phyloP scores from a whole-genome alignment of 2,113 vertebrate genomes.

The Ginglymostoma cirratum region DNA sequence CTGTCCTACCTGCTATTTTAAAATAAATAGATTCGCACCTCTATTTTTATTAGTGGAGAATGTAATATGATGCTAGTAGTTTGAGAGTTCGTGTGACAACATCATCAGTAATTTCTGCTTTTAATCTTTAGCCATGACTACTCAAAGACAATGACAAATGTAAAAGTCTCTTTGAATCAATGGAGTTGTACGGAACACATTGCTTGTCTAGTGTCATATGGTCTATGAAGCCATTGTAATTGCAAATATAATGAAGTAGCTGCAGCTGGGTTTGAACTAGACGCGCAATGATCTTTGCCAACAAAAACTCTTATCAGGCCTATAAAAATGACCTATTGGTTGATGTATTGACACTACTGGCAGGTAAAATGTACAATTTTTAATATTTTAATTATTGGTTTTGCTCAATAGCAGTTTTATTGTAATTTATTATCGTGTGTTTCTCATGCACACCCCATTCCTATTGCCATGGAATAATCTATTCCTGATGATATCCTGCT shows the following conservation, averaged over 20 bases:
- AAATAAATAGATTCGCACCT: not conserved
- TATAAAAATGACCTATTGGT: not conserved
- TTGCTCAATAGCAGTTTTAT: not conserved
- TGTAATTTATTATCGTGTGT: not conserved
- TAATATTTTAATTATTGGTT: not conserved
- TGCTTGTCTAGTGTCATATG: not conserved
- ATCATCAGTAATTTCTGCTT: not conserved
- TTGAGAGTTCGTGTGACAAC: not conserved
- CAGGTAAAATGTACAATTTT: not conserved
- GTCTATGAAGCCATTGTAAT: not conserved
- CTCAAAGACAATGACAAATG: not conserved
- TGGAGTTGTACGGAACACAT: not conserved
- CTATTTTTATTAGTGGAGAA: not conserved
- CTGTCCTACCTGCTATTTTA: not conserved
- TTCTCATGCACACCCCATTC: not conserved
- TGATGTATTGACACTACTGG: not conserved
- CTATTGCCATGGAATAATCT: not conserved
- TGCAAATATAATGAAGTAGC: no score
- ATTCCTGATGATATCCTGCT: not conserved
- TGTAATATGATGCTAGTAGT: not conserved
- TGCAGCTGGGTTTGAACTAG: not conserved
- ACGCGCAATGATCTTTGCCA: not conserved
- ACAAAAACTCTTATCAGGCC: not conserved
- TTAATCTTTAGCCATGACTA: not conserved
- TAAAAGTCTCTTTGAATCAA: not conserved